Conservation (phyloP, 2,113 vertebrate species). For the Solenodon paradoxus region DNA sequence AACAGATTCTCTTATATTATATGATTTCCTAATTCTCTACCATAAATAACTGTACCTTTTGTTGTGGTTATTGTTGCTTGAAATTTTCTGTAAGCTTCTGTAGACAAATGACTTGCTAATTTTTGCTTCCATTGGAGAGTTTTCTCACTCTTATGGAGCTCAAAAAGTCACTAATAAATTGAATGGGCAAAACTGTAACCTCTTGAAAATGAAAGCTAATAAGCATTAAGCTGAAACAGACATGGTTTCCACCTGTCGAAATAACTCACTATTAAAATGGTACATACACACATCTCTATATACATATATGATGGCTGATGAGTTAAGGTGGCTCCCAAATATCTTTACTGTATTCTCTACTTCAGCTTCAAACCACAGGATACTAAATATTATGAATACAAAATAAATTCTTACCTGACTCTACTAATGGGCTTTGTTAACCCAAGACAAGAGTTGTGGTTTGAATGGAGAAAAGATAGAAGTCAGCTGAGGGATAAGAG, state of each 20-base stretch:
- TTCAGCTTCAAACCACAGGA: background rate
- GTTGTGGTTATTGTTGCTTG: background rate
- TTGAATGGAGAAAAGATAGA: background rate
- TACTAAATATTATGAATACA: background rate
- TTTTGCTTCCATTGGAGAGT: slow-evolving; percentile 7
- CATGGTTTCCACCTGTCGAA: background rate
- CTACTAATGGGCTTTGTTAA: background rate
- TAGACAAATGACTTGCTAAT: background rate
- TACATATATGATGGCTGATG: background rate
- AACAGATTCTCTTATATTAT: background rate
- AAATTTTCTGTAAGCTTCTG: background rate
- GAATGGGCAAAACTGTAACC: slow-evolving; percentile 9
- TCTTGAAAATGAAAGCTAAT: slow-evolving; percentile 61
- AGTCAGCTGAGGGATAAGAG: slow-evolving; percentile 28
- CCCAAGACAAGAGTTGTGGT: background rate
- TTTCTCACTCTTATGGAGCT: slow-evolving; percentile 26
- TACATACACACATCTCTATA: too few species aligned
- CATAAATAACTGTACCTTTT: background rate
- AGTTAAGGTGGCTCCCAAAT: background rate
- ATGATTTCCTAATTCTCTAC: slow-evolving; percentile 9
- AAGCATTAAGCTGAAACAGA: slow-evolving; percentile 34
- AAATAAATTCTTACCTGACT: slow-evolving; percentile 23
- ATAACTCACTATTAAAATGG: background rate
- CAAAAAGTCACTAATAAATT: slow-evolving; percentile 30
- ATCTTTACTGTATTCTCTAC: slow-evolving; percentile 10